Base-by-base conservation (phyloP, 2,797 vertebrate species). In the Fringilla coelebs region DNA sequence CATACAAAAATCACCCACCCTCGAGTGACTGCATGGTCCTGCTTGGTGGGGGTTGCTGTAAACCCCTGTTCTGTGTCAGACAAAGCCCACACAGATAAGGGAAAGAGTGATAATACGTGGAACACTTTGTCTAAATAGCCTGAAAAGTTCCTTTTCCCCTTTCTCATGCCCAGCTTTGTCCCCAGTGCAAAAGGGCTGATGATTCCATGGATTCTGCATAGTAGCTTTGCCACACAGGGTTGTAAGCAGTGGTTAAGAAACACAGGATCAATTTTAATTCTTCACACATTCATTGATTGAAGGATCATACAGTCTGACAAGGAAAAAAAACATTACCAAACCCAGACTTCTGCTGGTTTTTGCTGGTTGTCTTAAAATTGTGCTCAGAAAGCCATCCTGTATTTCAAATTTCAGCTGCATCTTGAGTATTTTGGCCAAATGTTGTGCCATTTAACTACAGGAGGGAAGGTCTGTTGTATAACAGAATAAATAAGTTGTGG, bases 291-390 rank as follows among this genome's bases (percentile, higher is more conserved):
- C 12, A 1, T 19, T 54, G 25, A 82, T 31, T 43, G 68, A 60
- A 76, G 17, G 4, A 63, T 48, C 24, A 13, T 13, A 25, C 57
- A 54, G 8, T 24, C 13, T 67, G 58, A 26, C 2, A 45, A 63
- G n/a, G 6, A 2, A 24, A 83, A 65, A 52, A 54, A 54, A n/a
- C 11, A 7, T 0, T 0, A 3, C 0, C 9, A 28, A 32, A 29
- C 6, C 1, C 16, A 38, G 3, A 2, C 7, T 94, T 81, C 40
- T 80, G 5, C 18, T 70, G 20, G 1, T 4, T 72, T 72, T n/a
- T 65, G 12, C 3, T 43, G 26, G 11, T 5, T 40, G 16, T 63
- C 19, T 28, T 6, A 0, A 3, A 48, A 31, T 9, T 43, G 22
- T 38, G 14, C 25, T 92, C 17, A 54, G 29, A 76, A 73, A 46